phyloP scores from a whole-genome alignment of 2,797 vertebrate genomes.

The Betta splendens region DNA sequence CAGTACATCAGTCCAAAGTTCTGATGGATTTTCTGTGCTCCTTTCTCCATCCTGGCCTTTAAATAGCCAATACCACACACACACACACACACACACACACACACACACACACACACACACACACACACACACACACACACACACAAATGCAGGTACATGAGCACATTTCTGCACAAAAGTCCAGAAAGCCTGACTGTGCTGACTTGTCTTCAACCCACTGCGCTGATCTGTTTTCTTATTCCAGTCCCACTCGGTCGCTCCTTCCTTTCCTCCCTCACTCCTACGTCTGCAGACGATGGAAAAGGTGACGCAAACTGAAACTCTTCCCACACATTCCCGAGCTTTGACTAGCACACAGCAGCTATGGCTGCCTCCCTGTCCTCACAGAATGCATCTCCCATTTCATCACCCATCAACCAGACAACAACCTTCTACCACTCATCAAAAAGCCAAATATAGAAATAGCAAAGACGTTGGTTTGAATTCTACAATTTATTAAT shows the following conservation, averaged over 20 bases:
- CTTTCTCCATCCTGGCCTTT: too few relatives aligned
- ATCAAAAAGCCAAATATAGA: too few relatives aligned
- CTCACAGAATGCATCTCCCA: slow-evolving; percentile 43
- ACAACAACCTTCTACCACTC: slow-evolving; percentile 32
- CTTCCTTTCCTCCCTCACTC: not conserved
- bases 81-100: slow-evolving; percentile 1
- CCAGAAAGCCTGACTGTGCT: slow-evolving; percentile 18
- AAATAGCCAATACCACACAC: too few relatives aligned
- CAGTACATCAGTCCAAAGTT: too few relatives aligned
- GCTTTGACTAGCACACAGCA: slow-evolving; percentile 44
- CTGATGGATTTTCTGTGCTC: too few relatives aligned
- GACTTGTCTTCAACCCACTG: slow-evolving; percentile 18
- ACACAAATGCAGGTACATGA: slow-evolving; percentile 7
- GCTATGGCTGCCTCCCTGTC: slow-evolving; percentile 43
- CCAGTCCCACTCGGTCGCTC: slow-evolving; percentile 2
- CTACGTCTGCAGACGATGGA: slow-evolving; percentile 17
- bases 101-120: not conserved
- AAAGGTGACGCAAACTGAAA: slow-evolving; percentile 47
- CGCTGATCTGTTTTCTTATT: slow-evolving; percentile 10
- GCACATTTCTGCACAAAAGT: not conserved
- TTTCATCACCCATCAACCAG: too few relatives aligned
- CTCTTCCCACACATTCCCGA: slow-evolving; percentile 53
- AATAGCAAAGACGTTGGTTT: too few relatives aligned
- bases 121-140: slow-evolving; percentile 7
- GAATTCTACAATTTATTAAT: too few relatives aligned